Percentiles rank a stretch among this genome's conserved stretches.
Evolutionary conservation across 2,888 invertebrate species (phyloP).

Genomic region (Embidobia sp.): DNA sequence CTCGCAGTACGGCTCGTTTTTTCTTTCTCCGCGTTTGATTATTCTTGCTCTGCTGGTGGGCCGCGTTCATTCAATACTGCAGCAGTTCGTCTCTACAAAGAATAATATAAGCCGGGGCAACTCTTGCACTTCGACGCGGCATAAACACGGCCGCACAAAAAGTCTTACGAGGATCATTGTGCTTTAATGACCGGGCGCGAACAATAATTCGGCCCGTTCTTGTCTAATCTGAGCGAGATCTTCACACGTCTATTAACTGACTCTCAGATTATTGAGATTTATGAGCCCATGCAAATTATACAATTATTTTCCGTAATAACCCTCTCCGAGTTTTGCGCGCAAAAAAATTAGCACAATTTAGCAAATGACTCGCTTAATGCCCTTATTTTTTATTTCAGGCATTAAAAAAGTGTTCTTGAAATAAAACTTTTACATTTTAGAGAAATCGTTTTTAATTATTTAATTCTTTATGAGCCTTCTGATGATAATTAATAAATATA

Average conservation of each 20-base stretch:
- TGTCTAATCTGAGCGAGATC: slow-evolving; percentile 21
- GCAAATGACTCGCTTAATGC: too few species aligned
- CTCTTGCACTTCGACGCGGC: slow-evolving; percentile 16
- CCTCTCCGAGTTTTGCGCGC: too few species aligned
- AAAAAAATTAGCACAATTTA: too few species aligned
- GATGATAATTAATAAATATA: too few species aligned
- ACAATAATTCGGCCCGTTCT: slow-evolving; percentile 31
- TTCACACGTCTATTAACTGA: slow-evolving; percentile 58
- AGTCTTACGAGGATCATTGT: slow-evolving; percentile 56
- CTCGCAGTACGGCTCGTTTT: slow-evolving; percentile 13
- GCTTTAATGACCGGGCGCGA: slow-evolving; percentile 55
- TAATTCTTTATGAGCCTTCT: too few species aligned
- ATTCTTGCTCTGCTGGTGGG: slow-evolving; percentile 62
- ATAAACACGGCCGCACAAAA: slow-evolving; percentile 30
- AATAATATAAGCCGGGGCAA: slow-evolving; percentile 31
- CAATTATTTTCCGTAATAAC: not conserved
- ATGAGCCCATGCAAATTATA: slow-evolving; percentile 22
- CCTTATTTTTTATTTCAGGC: too few species aligned
- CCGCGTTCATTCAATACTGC: slow-evolving; percentile 51
- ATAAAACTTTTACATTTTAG: too few species aligned
- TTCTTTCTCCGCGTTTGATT: slow-evolving; percentile 46
- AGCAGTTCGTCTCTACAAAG: slow-evolving; percentile 46
- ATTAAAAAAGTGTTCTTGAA: too few species aligned
- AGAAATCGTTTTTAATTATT: too few species aligned
- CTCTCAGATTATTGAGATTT: slow-evolving; percentile 47